phyloP scores from a whole-genome alignment of 2,797 vertebrate genomes.

The Eremophila alpestris region DNA sequence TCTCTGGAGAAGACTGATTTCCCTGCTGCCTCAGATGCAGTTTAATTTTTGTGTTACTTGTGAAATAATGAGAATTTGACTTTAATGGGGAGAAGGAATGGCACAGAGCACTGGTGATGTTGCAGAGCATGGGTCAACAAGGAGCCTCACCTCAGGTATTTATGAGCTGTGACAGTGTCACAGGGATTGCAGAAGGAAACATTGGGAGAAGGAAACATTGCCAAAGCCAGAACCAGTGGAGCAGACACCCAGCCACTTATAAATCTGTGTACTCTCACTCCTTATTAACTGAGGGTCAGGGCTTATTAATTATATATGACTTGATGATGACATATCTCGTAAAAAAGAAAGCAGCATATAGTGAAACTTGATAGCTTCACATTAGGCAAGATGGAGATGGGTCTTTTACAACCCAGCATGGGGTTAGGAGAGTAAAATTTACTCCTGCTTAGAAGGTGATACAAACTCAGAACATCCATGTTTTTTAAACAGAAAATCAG shows the following conservation, averaged over 20 bases:
- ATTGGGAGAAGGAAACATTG: not conserved
- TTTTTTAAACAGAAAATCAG: not conserved
- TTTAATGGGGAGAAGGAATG: not conserved
- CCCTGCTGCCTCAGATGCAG: not conserved
- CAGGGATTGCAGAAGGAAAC: not conserved
- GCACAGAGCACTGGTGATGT: not conserved
- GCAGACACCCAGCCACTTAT: not conserved
- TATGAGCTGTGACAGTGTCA: not conserved
- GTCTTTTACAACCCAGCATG: not conserved
- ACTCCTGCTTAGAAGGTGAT: not conserved
- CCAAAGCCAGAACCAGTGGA: not conserved
- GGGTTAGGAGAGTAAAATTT: not conserved
- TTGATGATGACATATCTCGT: not conserved
- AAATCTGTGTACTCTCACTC: not conserved
- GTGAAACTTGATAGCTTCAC: not conserved
- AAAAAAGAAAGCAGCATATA: not conserved
- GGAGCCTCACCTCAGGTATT: not conserved
- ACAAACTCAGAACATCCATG: not conserved
- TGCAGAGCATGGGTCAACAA: not conserved
- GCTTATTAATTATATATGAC: not conserved
- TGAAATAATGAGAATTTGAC: slow-evolving; percentile 24
- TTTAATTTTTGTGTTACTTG: slow-evolving; percentile 50
- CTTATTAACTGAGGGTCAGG: not conserved
- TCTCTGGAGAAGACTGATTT: slow-evolving; percentile 19
- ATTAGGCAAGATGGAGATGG: not conserved